phyloP scores from a whole-genome alignment of 30 jellyfish, hydroid and myxozoan species.

The Hydractinia echinata region DNA sequence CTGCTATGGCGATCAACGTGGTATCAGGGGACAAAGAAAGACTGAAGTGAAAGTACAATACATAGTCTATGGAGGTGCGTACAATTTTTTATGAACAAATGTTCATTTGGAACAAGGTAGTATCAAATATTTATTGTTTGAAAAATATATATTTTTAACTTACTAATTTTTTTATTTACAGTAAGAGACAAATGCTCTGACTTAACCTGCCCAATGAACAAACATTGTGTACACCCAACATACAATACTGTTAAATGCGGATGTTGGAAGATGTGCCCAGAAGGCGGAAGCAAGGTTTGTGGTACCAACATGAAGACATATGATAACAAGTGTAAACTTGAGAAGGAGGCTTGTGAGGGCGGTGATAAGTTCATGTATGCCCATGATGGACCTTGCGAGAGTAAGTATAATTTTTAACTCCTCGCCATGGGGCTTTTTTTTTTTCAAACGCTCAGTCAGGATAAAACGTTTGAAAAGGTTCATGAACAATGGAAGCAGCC shows the following conservation, averaged over 20 bases:
- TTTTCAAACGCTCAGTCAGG: no score
- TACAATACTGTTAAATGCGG: slow-evolving; percentile 8
- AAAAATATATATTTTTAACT: not conserved
- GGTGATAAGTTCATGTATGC: slow-evolving; percentile 1
- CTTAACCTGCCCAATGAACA: slow-evolving; percentile 11
- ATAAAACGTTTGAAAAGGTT: no score
- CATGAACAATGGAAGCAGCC: no score
- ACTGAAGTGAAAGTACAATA: slow-evolving; percentile 6
- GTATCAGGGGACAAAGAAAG: slow-evolving; percentile 4
- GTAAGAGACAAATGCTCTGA: slow-evolving; percentile 16
- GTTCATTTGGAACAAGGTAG: not conserved
- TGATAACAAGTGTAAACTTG: not conserved
- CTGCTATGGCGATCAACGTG: slow-evolving; percentile 25
- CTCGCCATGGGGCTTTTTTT: not conserved
- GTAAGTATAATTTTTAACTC: not conserved
- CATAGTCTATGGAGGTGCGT: slow-evolving; percentile 18
- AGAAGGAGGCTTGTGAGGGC: slow-evolving; percentile 15
- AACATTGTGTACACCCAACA: slow-evolving; percentile 15
- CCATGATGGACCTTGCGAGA: slow-evolving; percentile 4
- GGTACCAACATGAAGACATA: slow-evolving; percentile 16
- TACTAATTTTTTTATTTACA: not conserved
- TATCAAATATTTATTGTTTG: not conserved
- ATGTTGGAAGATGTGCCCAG: not conserved
- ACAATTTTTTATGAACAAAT: not conserved
- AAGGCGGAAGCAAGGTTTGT: slow-evolving; percentile 1